Conservation (phyloP, 2,113 vertebrate genomes). For the Caloenas nicobarica region DNA sequence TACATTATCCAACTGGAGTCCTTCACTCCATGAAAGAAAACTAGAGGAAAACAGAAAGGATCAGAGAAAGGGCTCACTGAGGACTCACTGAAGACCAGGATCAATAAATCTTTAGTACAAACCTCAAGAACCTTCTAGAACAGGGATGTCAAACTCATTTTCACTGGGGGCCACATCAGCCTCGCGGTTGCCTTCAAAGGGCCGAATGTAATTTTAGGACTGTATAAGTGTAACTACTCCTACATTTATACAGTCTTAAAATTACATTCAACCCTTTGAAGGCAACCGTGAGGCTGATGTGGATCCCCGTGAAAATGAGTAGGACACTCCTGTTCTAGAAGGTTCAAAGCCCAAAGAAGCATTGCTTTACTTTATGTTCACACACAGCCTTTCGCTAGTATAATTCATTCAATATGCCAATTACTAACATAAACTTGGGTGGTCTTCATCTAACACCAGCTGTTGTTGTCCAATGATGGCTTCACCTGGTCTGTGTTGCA, state of each 20-base stretch:
- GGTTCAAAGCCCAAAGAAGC: neutral
- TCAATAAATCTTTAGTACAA: neutral
- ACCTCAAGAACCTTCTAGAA: neutral
- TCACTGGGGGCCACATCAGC: too few species aligned
- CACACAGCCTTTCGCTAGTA: neutral
- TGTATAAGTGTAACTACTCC: too few species aligned
- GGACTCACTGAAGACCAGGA: neutral
- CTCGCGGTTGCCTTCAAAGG: too few species aligned
- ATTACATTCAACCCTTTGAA: too few species aligned
- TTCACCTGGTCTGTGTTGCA: neutral
- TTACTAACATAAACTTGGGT: neutral
- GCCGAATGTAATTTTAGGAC: too few species aligned
- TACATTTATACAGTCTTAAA: too few species aligned
- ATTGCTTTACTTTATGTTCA: neutral
- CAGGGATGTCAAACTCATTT: too few species aligned
- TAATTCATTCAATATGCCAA: neutral
- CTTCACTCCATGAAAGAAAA: neutral
- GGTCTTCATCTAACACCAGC: neutral
- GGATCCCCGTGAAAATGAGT: too few species aligned
- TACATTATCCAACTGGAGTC: neutral
- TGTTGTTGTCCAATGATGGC: neutral
- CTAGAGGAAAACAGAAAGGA: neutral
- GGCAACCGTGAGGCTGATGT: too few species aligned
- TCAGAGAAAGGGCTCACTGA: neutral
- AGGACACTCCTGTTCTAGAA: neutral